phyloP scores from a whole-genome alignment of 2,888 invertebrate species.

The Drosophila mayaguana region DNA sequence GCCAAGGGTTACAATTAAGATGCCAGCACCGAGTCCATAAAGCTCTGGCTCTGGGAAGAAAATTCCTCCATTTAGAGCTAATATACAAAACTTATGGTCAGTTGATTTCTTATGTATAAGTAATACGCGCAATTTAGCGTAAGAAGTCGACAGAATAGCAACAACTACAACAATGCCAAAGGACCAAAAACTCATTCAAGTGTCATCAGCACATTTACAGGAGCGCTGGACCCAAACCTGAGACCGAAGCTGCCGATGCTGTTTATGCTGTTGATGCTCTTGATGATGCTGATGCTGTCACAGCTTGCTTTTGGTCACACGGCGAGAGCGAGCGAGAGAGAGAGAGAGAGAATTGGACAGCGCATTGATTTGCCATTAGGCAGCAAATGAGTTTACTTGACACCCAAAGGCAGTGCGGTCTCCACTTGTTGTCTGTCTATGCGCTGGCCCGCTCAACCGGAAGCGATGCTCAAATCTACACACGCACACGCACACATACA shows the following conservation, averaged over 20 bases:
- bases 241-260: background rate
- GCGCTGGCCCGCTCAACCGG: constrained; percentile 67
- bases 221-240: constrained; percentile 15
- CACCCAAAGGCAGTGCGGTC: constrained; percentile 7
- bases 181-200: constrained; percentile 71
- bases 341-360: constrained; percentile 6
- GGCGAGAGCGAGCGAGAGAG: background rate
- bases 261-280: constrained; percentile 2
- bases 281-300: constrained; percentile 3
- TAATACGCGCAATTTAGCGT: constrained; percentile 78
- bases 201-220: constrained; percentile 71
- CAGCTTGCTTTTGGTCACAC: constrained; percentile 40
- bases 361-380: constrained; percentile 76
- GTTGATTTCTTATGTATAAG: constrained; percentile 75
- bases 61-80: constrained; percentile 61
- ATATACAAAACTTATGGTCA: constrained; percentile 80
- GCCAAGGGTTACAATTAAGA: constrained; percentile 43
- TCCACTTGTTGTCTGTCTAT: constrained; percentile 33
- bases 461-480: constrained; percentile 57
- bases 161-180: constrained; percentile 39
- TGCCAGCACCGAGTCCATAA: constrained; percentile 18
- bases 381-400: constrained; percentile 64
- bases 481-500: constrained; percentile 29
- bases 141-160: constrained; percentile 30
- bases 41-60: background rate